A percentile compares a stretch with the other conserved stretches of the same genome.
These are phyloP conservation scores for Sciurus vulgaris DNA, from an alignment of 2,797 vertebrate species.

Conservation along the genomic window DNA sequence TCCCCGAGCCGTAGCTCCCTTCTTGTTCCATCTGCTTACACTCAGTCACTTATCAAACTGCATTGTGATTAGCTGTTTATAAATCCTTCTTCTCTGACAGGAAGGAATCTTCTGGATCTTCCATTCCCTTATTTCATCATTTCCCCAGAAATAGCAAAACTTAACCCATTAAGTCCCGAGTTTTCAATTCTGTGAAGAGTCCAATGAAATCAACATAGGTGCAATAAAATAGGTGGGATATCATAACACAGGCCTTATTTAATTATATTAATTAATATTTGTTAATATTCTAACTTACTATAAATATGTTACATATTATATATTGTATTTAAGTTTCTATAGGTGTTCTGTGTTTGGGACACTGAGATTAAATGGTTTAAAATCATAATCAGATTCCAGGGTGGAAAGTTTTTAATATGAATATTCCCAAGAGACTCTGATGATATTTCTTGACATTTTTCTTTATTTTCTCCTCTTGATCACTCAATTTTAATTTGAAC, in stretches of 20 bases:
- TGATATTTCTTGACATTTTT: neutral
- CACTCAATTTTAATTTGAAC: conserved; percentile 37
- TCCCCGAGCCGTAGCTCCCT: neutral
- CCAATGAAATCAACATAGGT: no score
- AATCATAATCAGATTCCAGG: neutral
- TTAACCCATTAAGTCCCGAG: neutral
- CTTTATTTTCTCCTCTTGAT: neutral
- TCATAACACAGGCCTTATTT: no score
- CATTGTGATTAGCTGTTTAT: neutral
- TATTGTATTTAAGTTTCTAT: no score
- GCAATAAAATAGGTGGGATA: no score
- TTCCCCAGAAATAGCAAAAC: neutral
- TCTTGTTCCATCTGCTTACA: neutral
- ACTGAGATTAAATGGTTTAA: no score
- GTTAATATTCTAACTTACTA: no score
- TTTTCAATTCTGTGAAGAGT: no score
- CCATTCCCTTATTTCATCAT: neutral
- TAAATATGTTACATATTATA: no score
- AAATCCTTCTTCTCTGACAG: neutral
- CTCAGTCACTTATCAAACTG: neutral
- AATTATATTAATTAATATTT: no score
- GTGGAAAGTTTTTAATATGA: neutral
- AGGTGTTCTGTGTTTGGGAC: no score
- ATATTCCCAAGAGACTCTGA: neutral
- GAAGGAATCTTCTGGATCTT: neutral